Evolutionary conservation across 2,888 invertebrate species (phyloP).

Genomic region (Xanthostigma xanthostigma): DNA sequence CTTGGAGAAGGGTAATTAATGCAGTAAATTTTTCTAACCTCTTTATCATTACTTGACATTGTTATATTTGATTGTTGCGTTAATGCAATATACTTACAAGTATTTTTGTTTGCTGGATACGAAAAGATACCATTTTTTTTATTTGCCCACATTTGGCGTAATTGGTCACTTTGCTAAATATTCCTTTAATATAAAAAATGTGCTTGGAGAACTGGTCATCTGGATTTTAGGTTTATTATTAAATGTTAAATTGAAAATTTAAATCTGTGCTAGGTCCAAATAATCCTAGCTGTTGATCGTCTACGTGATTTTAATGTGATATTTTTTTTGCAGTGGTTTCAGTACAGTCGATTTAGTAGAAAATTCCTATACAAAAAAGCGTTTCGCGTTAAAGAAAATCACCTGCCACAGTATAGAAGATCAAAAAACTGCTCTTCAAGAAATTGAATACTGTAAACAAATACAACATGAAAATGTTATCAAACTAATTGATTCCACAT

Average conservation of each 20-base stretch:
- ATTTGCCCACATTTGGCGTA: conserved; percentile 4
- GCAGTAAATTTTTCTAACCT: too few species aligned
- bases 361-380: conserved; percentile 43
- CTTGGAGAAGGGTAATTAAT: conserved; percentile 60
- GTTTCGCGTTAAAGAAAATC: conserved; percentile 65
- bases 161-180: too few species aligned
- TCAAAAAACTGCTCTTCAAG: conserved; percentile 52
- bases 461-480: conserved; percentile 60
- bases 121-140: not conserved
- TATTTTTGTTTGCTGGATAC: too few species aligned
- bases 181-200: too few species aligned
- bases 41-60: too few species aligned
- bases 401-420: conserved; percentile 67
- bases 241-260: too few species aligned
- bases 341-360: conserved; percentile 66
- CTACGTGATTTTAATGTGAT: conserved; percentile 3
- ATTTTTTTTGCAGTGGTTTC: conserved; percentile 49
- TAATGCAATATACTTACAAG: too few species aligned
- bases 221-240: too few species aligned
- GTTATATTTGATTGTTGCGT: too few species aligned
- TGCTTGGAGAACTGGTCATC: too few species aligned
- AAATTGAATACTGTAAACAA: conserved; percentile 56
- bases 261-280: too few species aligned
- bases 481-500: conserved; percentile 50
- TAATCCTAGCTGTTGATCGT: conserved; percentile 1